Conservation (phyloP, 1,140 invertebrate species). For the Musca domestica region DNA sequence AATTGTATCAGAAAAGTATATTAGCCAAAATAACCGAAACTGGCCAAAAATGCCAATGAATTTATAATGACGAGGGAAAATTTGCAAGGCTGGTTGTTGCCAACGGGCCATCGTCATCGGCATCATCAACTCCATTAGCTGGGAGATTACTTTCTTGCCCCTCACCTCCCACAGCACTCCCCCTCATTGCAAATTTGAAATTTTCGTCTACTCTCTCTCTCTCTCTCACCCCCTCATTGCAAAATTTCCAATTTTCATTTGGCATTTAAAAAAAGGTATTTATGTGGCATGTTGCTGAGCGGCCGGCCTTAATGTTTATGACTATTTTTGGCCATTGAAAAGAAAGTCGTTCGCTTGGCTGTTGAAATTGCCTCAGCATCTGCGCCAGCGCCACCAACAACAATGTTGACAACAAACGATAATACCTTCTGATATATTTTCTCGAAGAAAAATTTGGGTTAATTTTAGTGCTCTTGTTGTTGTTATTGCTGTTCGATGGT, state of each 20-base stretch:
- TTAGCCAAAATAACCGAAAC: not conserved
- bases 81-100: too few species aligned
- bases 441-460: not conserved
- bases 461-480: constrained; percentile 1
- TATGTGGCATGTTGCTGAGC: constrained; percentile 12
- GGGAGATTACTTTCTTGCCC: not conserved
- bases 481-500: too few species aligned
- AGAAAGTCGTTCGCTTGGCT: not conserved
- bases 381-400: not conserved
- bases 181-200: not conserved
- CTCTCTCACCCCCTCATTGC: not conserved
- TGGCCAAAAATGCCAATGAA: constrained; percentile 10
- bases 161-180: not conserved
- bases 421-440: not conserved
- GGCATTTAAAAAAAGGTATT: constrained; percentile 9
- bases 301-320: constrained; percentile 17
- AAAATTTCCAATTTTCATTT: too few species aligned
- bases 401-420: not conserved
- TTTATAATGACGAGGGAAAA: constrained; percentile 4
- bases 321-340: constrained; percentile 11
- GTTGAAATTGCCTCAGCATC: not conserved
- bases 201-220: not conserved
- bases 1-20: constrained; percentile 10
- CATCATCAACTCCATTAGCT: too few species aligned
- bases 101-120: too few species aligned